A percentile compares a stretch with the other conserved stretches of the same genome.
These are phyloP conservation scores for Pararge aegeria DNA, from an alignment of 1,140 invertebrate genomes.

Conservation along the genomic window DNA sequence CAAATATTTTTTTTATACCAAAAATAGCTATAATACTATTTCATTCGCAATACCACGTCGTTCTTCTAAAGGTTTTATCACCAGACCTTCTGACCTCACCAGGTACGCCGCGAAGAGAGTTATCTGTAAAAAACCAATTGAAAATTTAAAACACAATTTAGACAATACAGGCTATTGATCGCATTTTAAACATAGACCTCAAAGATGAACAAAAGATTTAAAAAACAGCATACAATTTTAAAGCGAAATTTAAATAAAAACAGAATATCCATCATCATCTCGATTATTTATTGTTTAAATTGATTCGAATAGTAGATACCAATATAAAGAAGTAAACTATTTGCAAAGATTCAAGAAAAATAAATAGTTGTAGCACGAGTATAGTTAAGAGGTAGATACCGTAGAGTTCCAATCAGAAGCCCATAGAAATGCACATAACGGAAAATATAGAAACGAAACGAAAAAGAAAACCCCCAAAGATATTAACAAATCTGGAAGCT, in stretches of 20 bases:
- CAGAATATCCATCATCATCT: too few species aligned
- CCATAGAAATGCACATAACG: neutral
- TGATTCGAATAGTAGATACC: too few species aligned
- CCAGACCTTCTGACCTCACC: constrained; percentile 60
- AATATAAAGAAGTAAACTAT: too few species aligned
- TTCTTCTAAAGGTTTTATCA: constrained; percentile 64
- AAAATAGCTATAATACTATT: constrained; percentile 19
- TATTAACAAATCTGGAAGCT: constrained; percentile 48
- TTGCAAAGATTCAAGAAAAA: too few species aligned
- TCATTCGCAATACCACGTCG: constrained; percentile 77
- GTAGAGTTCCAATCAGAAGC: neutral
- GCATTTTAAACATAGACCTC: too few species aligned
- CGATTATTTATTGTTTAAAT: too few species aligned
- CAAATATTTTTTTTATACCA: constrained; percentile 16
- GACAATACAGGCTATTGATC: too few species aligned
- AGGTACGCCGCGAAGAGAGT: constrained; percentile 68
- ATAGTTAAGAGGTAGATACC: neutral
- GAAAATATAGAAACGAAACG: neutral
- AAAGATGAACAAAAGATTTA: too few species aligned
- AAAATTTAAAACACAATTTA: constrained; percentile 10
- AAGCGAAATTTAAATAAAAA: too few species aligned
- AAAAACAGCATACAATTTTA: too few species aligned
- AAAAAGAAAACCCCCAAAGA: constrained; percentile 30
- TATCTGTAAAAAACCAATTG: constrained; percentile 57
- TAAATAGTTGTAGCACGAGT: too few species aligned